Evolutionary conservation across 2,797 vertebrate species (phyloP), one percentile per base, ranked within the genome.

Genomic region (Orientallactaga sibirica): DNA sequence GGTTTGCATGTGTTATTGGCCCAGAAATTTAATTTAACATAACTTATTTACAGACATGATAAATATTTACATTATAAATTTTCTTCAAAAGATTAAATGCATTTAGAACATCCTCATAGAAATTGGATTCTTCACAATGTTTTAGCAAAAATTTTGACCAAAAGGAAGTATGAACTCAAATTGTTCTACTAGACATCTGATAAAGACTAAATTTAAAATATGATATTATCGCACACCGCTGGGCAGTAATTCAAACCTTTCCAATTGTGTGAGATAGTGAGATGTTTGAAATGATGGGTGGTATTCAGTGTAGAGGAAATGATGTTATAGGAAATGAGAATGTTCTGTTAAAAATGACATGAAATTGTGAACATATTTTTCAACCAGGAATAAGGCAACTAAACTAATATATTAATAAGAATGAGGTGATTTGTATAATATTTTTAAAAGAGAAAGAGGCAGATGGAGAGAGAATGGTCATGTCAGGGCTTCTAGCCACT

Each of bases 181-280:
- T 94, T 79, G 24, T n/a, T 12, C 8, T 81, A 15, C 92, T 94
- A 90, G 16, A 77, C 83, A 76, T 88, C 48, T 95, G 58, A 92
- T 93, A 94, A 92, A 96, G n/a, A 73, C 1, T 82, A 41, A 95
- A 41, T 12, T 84, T 95, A 90, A 92, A 95, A 82, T 95, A 94
- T 64, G 27, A 67, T 79, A 79, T 79, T 91, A 79, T 43, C 67
- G 55, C 22, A 83, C 5, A 25, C 48, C 77, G 0, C 12, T 20
- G 24, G 43, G 61, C 95, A 33, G 52, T 33, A 94, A 93, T 93
- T 97, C 22, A 89, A 90, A 94, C 2, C 14, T 94, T 79, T 88
- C 24, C 58, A 81, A 92, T 41, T 75, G 18, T 93, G 62, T 84
- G 79, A 93, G 52, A 84, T 86, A 91, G 81, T 93, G 43, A 66